Evolutionary conservation across 1,140 invertebrate species (phyloP), one percentile per base, ranked within the genome.

Genomic region (Ptiloglossa arizonensis): DNA sequence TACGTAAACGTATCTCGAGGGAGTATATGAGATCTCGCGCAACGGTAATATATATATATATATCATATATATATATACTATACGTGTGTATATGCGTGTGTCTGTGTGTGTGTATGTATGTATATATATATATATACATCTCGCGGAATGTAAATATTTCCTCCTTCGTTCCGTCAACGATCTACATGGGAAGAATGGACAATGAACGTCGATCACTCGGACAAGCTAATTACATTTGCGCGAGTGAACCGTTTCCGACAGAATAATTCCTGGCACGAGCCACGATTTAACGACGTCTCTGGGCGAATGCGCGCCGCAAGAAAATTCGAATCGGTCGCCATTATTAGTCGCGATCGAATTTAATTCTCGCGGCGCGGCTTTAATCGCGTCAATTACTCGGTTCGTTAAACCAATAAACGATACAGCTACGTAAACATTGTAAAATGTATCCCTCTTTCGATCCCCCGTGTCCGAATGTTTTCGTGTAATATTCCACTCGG

Each of bases 161-260:
- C 17, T 27, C 11, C 44, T 24, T 50, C 38, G n/a, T 13, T 38
- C 17, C n/a, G 52, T 46, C 52, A 48, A 32, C 44, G 38, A 8
- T 69, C 54, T 46, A 60, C 67, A 56, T 27, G 66, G 24, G 54
- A 69, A 41, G 41, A 59, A 66, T 70, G 67, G 24, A 69, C 67
- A 77, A 70, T 70, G 66, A 60, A 77, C 64, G 74, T 70, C 73
- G 66, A 76, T 69, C 67, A 70, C 46, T 69, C 74, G 56, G 64
- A 70, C 74, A 41, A 70, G 67, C 74, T 77, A 77, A 77, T 77
- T 77, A 70, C 44, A 70, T 70, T 60, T 68, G 66, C 67, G 66
- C 35, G 66, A 75, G 56, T 44, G 57, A 41, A 70, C 35, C 44
- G 15, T 46, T 64, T 41, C 41, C 63, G 50, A 38, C 54, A 32